Base-by-base conservation (phyloP, 2,797 vertebrate species). In the Coregonus suidteri region DNA sequence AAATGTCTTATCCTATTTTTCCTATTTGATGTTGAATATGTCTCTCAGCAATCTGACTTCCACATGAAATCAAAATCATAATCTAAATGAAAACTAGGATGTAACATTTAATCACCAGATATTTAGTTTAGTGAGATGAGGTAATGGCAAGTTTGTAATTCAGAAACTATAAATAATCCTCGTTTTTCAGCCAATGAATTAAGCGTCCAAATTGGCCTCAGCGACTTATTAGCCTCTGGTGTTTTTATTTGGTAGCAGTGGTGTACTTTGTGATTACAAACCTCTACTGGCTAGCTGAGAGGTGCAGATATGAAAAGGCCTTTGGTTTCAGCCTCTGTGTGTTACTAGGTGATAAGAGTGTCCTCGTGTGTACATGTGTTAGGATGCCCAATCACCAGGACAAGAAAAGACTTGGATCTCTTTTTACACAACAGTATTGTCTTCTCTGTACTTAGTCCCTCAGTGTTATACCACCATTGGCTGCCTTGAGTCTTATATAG, bases 331-430 rank as follows among this genome's bases (percentile, higher is more conserved):
- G 54, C 85, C 84, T 89, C 86, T 82, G 89, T 87, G 88, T 93
- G 91, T 89, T 86, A 83, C 77, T 75, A 80, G 85, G 89, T 89
- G 92, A 93, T 93, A 93, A 93, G 90, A 83, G 85, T 83, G 90
- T 90, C 85, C 82, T 84, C 84, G 65, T 81, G 82, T 84, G 81
- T 80, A 79, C 15, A 81, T 89, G 91, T 90, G 89, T 91, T 86
- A 80, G 88, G 77, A 88, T 73, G 77, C 86, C 82, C 86, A 88
- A 91, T 91, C 89, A 81, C 84, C 79, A 73, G 81, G 84, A 81
- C 78, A 56, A 76, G 82, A 81, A 75, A 74, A 84, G 80, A 88
- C 90, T 90, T 90, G 91, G 87, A 92, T 92, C 89, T 91, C 87
- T 88, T 82, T 87, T 88, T 92, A 91, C 86, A 86, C 86, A 85